phyloP scores from a whole-genome alignment of 2,888 invertebrate genomes.

The Anthophora plumipes region DNA sequence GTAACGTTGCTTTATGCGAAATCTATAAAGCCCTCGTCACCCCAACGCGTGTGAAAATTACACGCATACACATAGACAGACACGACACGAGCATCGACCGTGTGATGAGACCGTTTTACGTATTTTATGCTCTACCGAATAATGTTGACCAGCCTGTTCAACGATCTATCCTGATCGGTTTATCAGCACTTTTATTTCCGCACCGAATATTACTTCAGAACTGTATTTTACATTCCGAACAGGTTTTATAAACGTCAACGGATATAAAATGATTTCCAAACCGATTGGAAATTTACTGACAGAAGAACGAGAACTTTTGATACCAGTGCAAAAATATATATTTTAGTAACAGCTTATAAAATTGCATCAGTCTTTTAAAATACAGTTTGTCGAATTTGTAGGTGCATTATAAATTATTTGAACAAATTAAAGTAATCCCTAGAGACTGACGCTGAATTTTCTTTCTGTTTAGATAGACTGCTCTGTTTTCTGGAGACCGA shows the following conservation, averaged over 20 bases:
- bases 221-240: too few species aligned
- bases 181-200: too few species aligned
- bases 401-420: too few species aligned
- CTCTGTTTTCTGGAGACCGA: too few species aligned
- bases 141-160: slow-evolving; percentile 35
- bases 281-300: neutral
- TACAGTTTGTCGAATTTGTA: too few species aligned
- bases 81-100: neutral
- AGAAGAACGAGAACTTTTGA: too few species aligned
- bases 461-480: too few species aligned
- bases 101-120: slow-evolving; percentile 35
- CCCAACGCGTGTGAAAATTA: slow-evolving; percentile 41
- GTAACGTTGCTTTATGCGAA: slow-evolving; percentile 72
- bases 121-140: slow-evolving; percentile 44
- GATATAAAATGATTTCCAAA: neutral
- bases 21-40: slow-evolving; percentile 64
- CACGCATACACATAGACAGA: slow-evolving; percentile 1
- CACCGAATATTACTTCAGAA: neutral
- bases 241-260: neutral
- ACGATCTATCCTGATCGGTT: slow-evolving; percentile 30
- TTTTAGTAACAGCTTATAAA: too few species aligned
- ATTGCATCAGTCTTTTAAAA: too few species aligned
- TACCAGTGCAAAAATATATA: too few species aligned
- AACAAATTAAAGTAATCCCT: too few species aligned
- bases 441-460: too few species aligned